Conservation (phyloP, 2,888 invertebrate species). For the Lucinisca nassula region DNA sequence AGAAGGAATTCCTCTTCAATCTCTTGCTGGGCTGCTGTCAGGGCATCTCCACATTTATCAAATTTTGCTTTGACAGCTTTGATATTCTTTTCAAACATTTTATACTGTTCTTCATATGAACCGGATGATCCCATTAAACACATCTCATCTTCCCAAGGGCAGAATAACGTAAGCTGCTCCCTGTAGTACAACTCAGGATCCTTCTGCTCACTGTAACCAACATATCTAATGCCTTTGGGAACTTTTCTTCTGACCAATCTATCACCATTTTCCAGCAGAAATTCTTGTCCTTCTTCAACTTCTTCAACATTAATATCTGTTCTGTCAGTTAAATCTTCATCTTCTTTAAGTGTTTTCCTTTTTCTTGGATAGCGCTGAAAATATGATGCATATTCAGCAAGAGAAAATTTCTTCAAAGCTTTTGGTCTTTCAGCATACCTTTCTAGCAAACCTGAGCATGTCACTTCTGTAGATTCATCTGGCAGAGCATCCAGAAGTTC, state of each 20-base stretch:
- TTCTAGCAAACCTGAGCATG: conserved; percentile 31
- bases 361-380: neutral
- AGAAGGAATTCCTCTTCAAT: neutral
- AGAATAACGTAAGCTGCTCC: conserved; percentile 42
- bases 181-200: conserved; percentile 43
- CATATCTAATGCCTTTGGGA: conserved; percentile 46
- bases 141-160: conserved; percentile 45
- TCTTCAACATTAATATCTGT: conserved; percentile 19
- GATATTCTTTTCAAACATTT: neutral
- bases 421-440: conserved; percentile 48
- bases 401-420: conserved; percentile 29
- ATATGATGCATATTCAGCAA: conserved; percentile 49
- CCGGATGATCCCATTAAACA: neutral
- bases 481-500: conserved; percentile 42
- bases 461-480: conserved; percentile 60
- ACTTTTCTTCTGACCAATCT: conserved; percentile 2
- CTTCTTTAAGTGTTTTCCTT: conserved; percentile 19
- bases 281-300: neutral
- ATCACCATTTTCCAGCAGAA: conserved; percentile 17
- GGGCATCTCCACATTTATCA: neutral
- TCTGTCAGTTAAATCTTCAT: neutral
- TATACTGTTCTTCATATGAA: conserved; percentile 31
- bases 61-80: neutral
- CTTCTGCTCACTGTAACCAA: conserved; percentile 33
- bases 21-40: conserved; percentile 26